Percentiles rank a stretch among this genome's conserved stretches.
phyloP scores from a whole-genome alignment of 2,888 invertebrate species.

The Pseudeuparius sepicola region DNA sequence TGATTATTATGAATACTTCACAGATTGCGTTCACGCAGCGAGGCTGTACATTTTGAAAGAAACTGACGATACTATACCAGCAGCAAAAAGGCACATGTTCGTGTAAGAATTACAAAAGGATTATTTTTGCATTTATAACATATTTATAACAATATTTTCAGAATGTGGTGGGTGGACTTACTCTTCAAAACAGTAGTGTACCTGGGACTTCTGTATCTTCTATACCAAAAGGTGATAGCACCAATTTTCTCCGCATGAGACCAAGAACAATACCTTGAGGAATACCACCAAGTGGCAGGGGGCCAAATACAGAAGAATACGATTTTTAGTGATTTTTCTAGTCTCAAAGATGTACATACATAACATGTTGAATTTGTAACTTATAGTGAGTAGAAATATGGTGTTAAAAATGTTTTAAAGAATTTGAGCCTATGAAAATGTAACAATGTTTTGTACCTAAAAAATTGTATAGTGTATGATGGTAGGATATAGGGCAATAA shows the following conservation, averaged over 20 bases:
- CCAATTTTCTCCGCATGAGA: constrained; percentile 8
- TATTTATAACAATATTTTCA: constrained; percentile 23
- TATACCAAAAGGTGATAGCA: constrained; percentile 19
- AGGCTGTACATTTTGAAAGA: constrained; percentile 76
- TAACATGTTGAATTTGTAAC: no score
- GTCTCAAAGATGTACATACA: no score
- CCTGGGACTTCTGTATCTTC: constrained; percentile 22
- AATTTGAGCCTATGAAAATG: no score
- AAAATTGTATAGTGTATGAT: no score
- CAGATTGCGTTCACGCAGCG: constrained; percentile 70
- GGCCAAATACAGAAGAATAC: no score
- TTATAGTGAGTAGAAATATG: no score
- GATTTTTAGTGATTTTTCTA: no score
- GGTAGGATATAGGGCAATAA: no score
- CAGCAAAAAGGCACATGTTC: constrained; percentile 68
- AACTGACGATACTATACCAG: constrained; percentile 66
- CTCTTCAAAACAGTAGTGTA: constrained; percentile 24
- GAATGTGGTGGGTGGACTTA: constrained; percentile 29
- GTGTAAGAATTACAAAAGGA: constrained; percentile 58
- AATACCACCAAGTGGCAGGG: no score
- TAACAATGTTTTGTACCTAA: no score
- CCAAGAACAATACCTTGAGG: no score
- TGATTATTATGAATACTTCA: constrained; percentile 72
- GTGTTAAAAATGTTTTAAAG: no score
- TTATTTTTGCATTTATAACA: constrained; percentile 7